Percentiles rank a stretch among this genome's conserved stretches.
phyloP scores from a whole-genome alignment of 2,888 invertebrate genomes.

The Ophraella communa region DNA sequence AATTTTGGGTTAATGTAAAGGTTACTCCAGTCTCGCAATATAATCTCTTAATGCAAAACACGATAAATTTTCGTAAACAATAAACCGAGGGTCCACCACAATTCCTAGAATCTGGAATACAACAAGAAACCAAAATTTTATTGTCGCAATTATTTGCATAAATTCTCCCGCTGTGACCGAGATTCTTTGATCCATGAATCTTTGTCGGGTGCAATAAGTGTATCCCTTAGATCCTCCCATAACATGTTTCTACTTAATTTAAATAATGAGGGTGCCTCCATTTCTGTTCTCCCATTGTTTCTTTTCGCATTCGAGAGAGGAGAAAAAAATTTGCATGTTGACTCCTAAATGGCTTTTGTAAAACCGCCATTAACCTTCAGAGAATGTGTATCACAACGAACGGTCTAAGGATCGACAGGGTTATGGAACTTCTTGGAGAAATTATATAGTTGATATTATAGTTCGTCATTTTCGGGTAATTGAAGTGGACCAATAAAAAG shows the following conservation, averaged over 20 bases:
- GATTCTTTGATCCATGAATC: constrained; percentile 34
- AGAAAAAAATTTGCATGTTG: constrained; percentile 26
- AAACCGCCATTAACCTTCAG: constrained; percentile 18
- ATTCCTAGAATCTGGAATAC: background rate
- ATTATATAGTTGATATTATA: no score
- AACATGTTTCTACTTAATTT: constrained; percentile 39
- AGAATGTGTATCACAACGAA: no score
- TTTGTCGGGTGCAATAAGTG: constrained; percentile 23
- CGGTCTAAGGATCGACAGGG: no score
- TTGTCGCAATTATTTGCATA: constrained; percentile 18
- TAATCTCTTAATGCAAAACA: background rate
- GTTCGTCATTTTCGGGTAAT: no score
- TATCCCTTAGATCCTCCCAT: constrained; percentile 35
- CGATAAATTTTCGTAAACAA: background rate
- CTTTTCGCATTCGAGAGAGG: constrained; percentile 15
- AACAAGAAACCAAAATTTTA: constrained; percentile 17
- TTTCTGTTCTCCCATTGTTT: constrained; percentile 26
- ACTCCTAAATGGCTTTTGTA: constrained; percentile 15
- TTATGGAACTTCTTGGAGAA: no score
- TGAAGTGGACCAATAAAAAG: no score
- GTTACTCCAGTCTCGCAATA: background rate
- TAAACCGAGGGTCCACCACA: background rate
- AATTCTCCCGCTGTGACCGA: constrained; percentile 27
- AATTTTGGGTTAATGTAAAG: background rate
- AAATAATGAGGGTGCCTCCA: constrained; percentile 32